A percentile compares a stretch with the other conserved stretches of the same genome.
Conservation (phyloP, 2,113 vertebrate genomes). For the Psittacus erithacus region DNA sequence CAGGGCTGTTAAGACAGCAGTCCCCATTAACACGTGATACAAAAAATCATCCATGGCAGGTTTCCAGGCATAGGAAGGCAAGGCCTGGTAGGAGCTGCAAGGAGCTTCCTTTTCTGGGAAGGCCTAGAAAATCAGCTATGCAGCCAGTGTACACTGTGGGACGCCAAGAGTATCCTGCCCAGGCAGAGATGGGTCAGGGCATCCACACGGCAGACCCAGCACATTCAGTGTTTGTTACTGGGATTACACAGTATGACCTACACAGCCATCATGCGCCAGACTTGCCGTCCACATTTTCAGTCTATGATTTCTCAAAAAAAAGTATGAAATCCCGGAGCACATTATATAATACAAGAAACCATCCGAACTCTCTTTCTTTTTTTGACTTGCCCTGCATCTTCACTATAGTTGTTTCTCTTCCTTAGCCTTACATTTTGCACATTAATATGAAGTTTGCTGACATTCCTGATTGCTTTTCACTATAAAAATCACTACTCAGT, state of each 20-base stretch:
- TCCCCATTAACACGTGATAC: neutral
- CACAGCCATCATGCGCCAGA: neutral
- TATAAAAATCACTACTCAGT: neutral
- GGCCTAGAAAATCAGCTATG: neutral
- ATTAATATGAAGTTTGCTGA: neutral
- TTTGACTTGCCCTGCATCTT: neutral
- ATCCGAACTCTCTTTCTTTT: neutral
- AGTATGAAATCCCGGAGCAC: neutral
- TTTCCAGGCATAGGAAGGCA: neutral
- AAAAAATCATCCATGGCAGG: neutral
- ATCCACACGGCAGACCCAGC: accelerated
- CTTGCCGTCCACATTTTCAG: neutral
- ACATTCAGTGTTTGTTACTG: neutral
- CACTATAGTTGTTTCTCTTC: neutral
- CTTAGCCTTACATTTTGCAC: neutral
- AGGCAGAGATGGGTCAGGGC: neutral
- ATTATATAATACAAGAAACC: neutral
- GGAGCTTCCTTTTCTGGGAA: neutral
- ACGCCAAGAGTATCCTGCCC: neutral
- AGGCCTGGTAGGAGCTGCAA: neutral
- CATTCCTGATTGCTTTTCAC: neutral
- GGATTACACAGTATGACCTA: neutral
- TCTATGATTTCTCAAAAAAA: neutral
- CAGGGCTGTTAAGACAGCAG: neutral
- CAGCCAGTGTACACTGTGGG: neutral